Evolutionary conservation across 2,797 vertebrate genomes (phyloP).

Genomic region (Eutrigla gurnardus): DNA sequence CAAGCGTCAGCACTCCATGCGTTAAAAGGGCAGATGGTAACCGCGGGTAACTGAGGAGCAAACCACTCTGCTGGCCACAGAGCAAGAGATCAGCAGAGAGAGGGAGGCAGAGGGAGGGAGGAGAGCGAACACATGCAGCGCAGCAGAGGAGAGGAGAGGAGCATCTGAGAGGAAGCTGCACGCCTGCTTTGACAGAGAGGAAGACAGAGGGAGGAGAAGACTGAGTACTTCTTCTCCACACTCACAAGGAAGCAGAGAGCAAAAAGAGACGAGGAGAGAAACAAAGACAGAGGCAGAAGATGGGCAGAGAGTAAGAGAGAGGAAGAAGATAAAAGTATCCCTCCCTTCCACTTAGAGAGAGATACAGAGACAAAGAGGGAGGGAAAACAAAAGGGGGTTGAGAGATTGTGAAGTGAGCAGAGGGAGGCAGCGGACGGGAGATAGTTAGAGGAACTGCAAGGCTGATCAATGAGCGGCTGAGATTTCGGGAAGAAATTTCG

Average conservation of each 20-base stretch:
- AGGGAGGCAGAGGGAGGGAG: conserved; percentile 64
- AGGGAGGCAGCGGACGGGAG: conserved; percentile 63
- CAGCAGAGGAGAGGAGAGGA: conserved; percentile 69
- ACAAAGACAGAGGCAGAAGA: conserved; percentile 38
- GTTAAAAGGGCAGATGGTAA: conserved; percentile 85
- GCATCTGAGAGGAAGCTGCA: conserved; percentile 71
- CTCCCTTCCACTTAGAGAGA: conserved; percentile 51
- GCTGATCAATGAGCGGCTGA: conserved; percentile 65
- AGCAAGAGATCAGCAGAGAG: conserved; percentile 76
- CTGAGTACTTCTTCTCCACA: conserved; percentile 54
- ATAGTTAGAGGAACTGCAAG: conserved; percentile 69
- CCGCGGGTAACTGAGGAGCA: conserved; percentile 83
- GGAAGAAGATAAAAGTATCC: conserved; percentile 50
- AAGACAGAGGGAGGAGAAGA: conserved; percentile 61
- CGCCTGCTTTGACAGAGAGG: conserved; percentile 65
- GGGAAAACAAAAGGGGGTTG: conserved; percentile 27
- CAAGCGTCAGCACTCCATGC: conserved; percentile 81
- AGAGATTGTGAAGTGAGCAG: conserved; percentile 50
- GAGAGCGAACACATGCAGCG: conserved; percentile 72
- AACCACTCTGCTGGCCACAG: conserved; percentile 77
- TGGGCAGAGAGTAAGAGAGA: conserved; percentile 37
- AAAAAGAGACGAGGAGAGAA: conserved; percentile 26
- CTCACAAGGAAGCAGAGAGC: conserved; percentile 59
- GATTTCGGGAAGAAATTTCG: conserved; percentile 58
- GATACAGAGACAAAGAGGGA: conserved; percentile 50